Percentiles rank a stretch among this genome's conserved stretches.
Evolutionary conservation across 2,797 vertebrate genomes (phyloP).

Genomic region (Clamator glandarius): DNA sequence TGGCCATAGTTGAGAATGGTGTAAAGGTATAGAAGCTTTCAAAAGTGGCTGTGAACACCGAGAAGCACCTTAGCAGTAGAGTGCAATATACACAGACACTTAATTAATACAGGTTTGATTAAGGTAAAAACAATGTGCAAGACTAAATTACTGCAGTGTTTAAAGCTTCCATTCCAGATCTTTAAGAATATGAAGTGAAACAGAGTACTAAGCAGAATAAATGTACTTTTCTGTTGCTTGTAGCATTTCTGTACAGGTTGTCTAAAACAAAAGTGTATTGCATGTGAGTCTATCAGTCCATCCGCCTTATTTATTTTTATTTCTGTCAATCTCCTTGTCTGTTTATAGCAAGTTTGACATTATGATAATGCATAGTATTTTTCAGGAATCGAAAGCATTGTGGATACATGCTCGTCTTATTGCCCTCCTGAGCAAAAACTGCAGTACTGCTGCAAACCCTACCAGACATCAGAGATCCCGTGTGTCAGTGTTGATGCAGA

Average conservation of each 20-base stretch:
- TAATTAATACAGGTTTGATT: not conserved
- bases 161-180: not conserved
- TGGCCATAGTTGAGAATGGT: not conserved
- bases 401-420: not conserved
- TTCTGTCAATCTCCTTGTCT: not conserved
- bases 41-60: not conserved
- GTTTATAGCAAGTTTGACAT: not conserved
- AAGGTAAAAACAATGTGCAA: not conserved
- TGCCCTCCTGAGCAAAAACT: not conserved
- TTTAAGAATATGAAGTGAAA: not conserved
- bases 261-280: not conserved
- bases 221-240: not conserved
- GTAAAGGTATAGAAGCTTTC: fast-evolving
- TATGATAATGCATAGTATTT: not conserved
- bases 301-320: not conserved
- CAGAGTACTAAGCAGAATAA: not conserved
- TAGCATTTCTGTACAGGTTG: not conserved
- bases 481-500: not conserved
- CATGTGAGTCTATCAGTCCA: not conserved
- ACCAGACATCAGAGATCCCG: not conserved
- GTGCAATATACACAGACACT: not conserved
- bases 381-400: not conserved
- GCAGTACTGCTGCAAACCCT: not conserved
- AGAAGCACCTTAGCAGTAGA: not conserved
- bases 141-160: not conserved